Evolutionary conservation across 2,113 vertebrate species (phyloP).

Genomic region (Delphinus delphis): DNA sequence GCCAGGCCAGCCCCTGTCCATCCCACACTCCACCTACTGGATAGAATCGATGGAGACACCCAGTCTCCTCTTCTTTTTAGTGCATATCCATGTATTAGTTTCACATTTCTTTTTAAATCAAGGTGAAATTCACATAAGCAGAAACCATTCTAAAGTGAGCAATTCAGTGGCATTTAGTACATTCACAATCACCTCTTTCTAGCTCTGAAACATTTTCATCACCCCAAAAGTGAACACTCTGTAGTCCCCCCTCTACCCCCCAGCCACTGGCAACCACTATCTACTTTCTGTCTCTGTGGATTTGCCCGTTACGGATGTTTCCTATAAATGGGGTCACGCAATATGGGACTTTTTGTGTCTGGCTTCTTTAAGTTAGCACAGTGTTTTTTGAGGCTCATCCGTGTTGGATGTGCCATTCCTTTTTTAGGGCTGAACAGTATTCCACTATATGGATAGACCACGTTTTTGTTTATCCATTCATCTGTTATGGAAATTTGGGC

Average conservation of each 20-base stretch:
- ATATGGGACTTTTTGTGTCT: not conserved
- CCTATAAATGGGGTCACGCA: not conserved
- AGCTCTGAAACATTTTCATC: not conserved
- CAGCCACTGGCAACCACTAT: too few species aligned
- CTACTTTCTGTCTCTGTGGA: not conserved
- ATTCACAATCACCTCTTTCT: not conserved
- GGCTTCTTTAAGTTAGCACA: not conserved
- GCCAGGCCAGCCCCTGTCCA: not conserved
- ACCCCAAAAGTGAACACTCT: not conserved
- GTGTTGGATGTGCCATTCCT: not conserved
- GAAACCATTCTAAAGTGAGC: not conserved
- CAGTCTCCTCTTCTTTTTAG: not conserved
- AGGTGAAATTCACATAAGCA: not conserved
- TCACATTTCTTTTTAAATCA: not conserved
- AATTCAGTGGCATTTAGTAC: not conserved
- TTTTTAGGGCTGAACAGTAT: not conserved
- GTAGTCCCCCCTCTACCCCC: not conserved
- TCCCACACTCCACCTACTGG: not conserved
- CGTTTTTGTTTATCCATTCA: rapidly evolving
- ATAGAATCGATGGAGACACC: not conserved
- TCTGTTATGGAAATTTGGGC: not conserved
- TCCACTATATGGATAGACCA: not conserved
- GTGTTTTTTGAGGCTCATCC: not conserved
- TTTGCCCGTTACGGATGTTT: not conserved
- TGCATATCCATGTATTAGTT: not conserved